Evolutionary conservation across 2,113 vertebrate species (phyloP).

Genomic region (Callocephalon fimbriatum): DNA sequence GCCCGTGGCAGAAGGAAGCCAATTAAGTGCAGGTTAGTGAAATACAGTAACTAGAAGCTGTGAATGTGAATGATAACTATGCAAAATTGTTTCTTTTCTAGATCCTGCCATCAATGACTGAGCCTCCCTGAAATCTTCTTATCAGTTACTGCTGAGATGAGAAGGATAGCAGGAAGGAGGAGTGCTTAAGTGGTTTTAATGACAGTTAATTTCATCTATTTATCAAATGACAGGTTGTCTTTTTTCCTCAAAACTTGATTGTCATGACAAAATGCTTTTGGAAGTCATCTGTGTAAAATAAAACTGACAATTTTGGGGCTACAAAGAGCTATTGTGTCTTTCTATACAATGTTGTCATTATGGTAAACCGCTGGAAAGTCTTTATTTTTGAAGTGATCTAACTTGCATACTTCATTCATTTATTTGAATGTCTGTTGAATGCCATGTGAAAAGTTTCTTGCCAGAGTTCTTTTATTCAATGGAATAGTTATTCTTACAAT

Average conservation of each 20-base stretch:
- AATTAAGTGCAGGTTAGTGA: constrained; percentile 2
- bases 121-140: constrained; percentile 49
- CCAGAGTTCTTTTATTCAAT: constrained; percentile 8
- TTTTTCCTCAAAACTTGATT: background rate
- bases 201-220: constrained; percentile 33
- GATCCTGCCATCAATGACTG: constrained; percentile 44
- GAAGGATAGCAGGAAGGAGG: constrained; percentile 34
- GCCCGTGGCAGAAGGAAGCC: background rate
- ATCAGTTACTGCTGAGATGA: constrained; percentile 39
- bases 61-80: constrained; percentile 16
- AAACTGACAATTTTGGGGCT: constrained; percentile 40
- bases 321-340: constrained; percentile 33
- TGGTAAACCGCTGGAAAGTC: constrained; percentile 21
- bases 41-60: background rate
- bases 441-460: constrained; percentile 25
- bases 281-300: constrained; percentile 46
- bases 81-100: constrained; percentile 62
- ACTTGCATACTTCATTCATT: background rate
- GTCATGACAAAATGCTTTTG: constrained; percentile 28
- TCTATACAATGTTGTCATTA: constrained; percentile 14
- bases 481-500: constrained; percentile 23
- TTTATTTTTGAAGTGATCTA: constrained; percentile 30
- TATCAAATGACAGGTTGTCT: constrained; percentile 25
- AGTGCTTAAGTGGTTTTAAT: constrained; percentile 32
- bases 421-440: constrained; percentile 32